Base-by-base conservation (phyloP, 1,140 invertebrate genomes). In the Megalonaias nervosa region DNA sequence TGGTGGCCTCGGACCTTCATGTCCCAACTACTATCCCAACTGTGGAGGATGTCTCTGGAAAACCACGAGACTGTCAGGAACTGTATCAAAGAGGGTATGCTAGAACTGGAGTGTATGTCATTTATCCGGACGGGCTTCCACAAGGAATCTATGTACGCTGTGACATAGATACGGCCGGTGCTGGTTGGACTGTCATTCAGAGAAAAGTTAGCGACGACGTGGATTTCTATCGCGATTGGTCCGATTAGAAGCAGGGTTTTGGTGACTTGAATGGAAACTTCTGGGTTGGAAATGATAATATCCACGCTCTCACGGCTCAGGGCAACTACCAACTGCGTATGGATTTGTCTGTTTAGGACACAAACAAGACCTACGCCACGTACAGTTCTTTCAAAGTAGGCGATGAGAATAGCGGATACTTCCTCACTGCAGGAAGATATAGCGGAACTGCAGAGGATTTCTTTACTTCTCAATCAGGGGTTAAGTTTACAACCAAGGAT, bases 331-430 rank as follows among this genome's bases (percentile, higher is more conserved):
- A 75, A 68, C 62, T 81, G 15, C 60, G 80, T 4, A 72, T 81
- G 26, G 80, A 81, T 19, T 62, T 81, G 62, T 72, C 74, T 55
- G 80, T 78, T 57, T 78, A 68, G 23, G 69, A 72, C 17, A 26
- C 26, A 6, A 56, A 72, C 19, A 75, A 19, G 0, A 61, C 38
- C 16, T 78, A 67, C 57, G 75, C 75, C 5, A 62, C 68, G 23
- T 81, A 78, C 56, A 55, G 31, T 21, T 23, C 56, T 16, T 81
- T 81, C 48, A 62, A 26, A 21, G 68, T 81, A 17, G 65, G 70
- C n/a, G 16, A 26, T 11, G 67, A 78, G 26, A 11, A 1, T 14
- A 59, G 21, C 17, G 66, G 59, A 21, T 81, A 78, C 56, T n/a
- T 58, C 19, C 15, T 78, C 14, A 48, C 26, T 2, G 65, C 78